A percentile compares a stretch with the other conserved stretches of the same genome.
phyloP scores from a whole-genome alignment of 2,797 vertebrate genomes.

The Sebastes paucispinis region DNA sequence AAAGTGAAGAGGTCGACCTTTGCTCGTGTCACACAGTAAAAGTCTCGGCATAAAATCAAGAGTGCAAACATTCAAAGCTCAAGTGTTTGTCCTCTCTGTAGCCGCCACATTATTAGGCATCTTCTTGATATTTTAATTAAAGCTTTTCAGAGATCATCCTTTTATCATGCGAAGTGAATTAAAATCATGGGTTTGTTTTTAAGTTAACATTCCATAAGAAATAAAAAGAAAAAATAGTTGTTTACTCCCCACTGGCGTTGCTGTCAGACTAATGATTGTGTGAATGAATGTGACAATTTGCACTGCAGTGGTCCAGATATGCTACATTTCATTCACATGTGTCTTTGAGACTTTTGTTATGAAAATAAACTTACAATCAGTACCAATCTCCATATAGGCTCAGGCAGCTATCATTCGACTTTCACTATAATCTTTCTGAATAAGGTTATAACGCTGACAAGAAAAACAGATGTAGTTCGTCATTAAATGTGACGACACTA shows the following conservation, averaged over 20 bases:
- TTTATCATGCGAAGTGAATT: constrained; percentile 41
- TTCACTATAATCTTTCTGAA: constrained; percentile 25
- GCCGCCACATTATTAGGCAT: constrained; percentile 8
- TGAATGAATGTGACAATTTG: constrained; percentile 73
- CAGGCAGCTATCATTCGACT: constrained; percentile 17
- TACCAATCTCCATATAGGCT: constrained; percentile 21
- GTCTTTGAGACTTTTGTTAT: constrained; percentile 28
- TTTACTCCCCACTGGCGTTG: constrained; percentile 57
- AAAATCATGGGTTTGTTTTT: constrained; percentile 54
- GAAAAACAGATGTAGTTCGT: constrained; percentile 57
- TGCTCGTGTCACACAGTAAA: constrained; percentile 58
- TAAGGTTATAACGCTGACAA: constrained; percentile 28
- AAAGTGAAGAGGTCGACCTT: constrained; percentile 61
- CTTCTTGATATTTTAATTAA: constrained; percentile 49
- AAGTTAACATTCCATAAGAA: constrained; percentile 40
- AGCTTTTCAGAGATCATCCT: constrained; percentile 39
- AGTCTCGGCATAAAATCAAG: constrained; percentile 51
- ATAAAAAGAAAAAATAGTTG: constrained; percentile 66
- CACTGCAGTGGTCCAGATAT: constrained; percentile 43
- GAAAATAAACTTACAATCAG: constrained; percentile 26
- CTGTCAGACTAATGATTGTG: constrained; percentile 77
- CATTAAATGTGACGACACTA: constrained; percentile 59
- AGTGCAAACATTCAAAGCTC: constrained; percentile 37
- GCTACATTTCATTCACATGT: constrained; percentile 15
- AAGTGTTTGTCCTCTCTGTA: constrained; percentile 59